Percentiles rank a stretch among this genome's conserved stretches.
These are phyloP conservation scores for Grallaria varia DNA, from an alignment of 2,113 vertebrate species.

Conservation along the genomic window DNA sequence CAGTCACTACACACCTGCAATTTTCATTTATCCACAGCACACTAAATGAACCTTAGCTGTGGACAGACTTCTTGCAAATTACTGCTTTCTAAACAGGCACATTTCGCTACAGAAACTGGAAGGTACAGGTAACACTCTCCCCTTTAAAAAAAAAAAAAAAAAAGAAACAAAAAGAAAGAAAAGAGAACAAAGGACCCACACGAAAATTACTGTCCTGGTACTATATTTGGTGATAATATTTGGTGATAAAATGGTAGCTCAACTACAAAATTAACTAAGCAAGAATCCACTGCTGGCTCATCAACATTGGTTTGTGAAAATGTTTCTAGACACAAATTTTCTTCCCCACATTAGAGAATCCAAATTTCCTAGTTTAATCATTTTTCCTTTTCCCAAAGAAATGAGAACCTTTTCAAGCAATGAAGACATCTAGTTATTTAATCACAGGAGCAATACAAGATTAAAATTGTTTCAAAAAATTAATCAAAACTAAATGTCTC, in stretches of 20 bases:
- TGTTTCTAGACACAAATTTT: neutral
- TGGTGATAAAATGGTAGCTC: neutral
- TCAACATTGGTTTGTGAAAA: neutral
- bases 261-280: neutral
- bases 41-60: neutral
- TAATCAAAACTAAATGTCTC: neutral
- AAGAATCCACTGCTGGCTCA: neutral
- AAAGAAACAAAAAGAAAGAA: rapidly evolving
- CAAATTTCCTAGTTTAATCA: neutral
- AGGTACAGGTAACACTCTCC: neutral
- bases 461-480: neutral
- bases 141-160: neutral
- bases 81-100: neutral
- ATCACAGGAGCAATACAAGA: neutral
- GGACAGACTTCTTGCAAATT: neutral
- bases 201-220: neutral
- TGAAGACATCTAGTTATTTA: neutral
- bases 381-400: neutral
- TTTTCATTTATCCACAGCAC: neutral
- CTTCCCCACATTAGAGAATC: neutral
- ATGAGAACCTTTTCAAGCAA: neutral
- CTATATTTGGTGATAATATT: neutral
- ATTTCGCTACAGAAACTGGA: neutral
- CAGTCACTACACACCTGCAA: neutral
- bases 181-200: neutral